These are phyloP conservation scores for Suillia variegata DNA, from an alignment of 2,888 invertebrate species.

Conservation along the genomic window DNA sequence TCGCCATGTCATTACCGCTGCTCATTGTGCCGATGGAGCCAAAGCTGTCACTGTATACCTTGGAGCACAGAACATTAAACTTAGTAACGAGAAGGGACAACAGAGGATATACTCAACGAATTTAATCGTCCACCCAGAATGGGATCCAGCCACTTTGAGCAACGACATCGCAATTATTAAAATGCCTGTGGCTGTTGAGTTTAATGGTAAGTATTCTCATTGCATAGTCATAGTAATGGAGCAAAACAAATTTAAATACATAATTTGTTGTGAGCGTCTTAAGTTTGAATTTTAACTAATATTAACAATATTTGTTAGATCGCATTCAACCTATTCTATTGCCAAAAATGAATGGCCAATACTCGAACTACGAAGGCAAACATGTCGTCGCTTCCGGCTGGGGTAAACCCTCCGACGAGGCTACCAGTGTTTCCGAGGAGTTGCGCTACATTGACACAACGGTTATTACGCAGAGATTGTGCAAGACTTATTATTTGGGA, in stretches of 20 bases:
- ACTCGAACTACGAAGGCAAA: constrained; percentile 35
- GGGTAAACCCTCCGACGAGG: constrained; percentile 37
- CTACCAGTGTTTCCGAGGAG: constrained; percentile 33
- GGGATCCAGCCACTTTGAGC: constrained; percentile 24
- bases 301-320: too few species aligned
- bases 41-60: constrained; percentile 33
- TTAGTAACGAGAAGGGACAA: constrained; percentile 31
- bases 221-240: neutral
- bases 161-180: constrained; percentile 50
- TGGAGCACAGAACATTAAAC: constrained; percentile 35
- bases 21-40: constrained; percentile 39
- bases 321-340: constrained; percentile 35
- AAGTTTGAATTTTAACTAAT: neutral
- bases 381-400: constrained; percentile 39
- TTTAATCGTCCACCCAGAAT: constrained; percentile 35
- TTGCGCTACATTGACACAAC: constrained; percentile 41
- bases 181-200: constrained; percentile 31
- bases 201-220: constrained; percentile 30
- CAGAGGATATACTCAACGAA: constrained; percentile 30
- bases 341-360: constrained; percentile 30
- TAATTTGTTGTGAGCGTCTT: neutral
- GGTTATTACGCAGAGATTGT: constrained; percentile 34
- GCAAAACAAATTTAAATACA: neutral
- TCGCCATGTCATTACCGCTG: constrained; percentile 42
- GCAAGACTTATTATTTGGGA: constrained; percentile 35